A percentile compares a stretch with the other conserved stretches of the same genome.
Evolutionary conservation across 2,113 vertebrate genomes (phyloP).

Genomic region (Ifrita kowaldi): DNA sequence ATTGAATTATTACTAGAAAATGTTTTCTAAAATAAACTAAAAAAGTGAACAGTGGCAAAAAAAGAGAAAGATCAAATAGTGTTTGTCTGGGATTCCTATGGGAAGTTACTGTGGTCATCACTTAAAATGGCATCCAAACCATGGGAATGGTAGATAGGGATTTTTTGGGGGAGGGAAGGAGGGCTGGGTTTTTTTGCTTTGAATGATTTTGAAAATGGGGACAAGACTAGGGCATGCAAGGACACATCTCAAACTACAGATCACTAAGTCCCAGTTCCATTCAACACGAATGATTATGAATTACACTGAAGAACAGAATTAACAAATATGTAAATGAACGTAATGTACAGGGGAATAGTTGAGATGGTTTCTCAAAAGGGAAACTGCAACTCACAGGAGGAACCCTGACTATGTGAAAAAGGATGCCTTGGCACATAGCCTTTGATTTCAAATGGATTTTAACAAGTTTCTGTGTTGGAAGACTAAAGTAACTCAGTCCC

Average conservation of each 20-base stretch:
- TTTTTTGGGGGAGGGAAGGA: background rate
- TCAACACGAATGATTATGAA: background rate
- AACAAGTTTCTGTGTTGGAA: background rate
- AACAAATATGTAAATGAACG: background rate
- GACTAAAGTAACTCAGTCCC: background rate
- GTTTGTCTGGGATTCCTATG: background rate
- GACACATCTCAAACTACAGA: background rate
- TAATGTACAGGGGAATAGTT: background rate
- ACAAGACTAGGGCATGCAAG: background rate
- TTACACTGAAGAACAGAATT: background rate
- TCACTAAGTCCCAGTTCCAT: background rate
- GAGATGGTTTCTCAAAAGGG: background rate
- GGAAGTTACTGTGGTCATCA: background rate
- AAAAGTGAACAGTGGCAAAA: background rate
- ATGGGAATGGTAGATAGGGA: background rate
- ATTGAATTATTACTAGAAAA: background rate
- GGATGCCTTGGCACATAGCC: background rate
- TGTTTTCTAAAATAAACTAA: rapidly evolving
- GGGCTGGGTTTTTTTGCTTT: background rate
- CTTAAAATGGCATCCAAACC: background rate
- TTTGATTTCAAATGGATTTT: background rate
- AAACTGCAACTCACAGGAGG: background rate
- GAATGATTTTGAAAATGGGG: background rate
- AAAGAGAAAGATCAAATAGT: background rate
- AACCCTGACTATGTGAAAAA: background rate